phyloP scores from a whole-genome alignment of 2,888 invertebrate species.

The Chrysotoxum bicinctum region DNA sequence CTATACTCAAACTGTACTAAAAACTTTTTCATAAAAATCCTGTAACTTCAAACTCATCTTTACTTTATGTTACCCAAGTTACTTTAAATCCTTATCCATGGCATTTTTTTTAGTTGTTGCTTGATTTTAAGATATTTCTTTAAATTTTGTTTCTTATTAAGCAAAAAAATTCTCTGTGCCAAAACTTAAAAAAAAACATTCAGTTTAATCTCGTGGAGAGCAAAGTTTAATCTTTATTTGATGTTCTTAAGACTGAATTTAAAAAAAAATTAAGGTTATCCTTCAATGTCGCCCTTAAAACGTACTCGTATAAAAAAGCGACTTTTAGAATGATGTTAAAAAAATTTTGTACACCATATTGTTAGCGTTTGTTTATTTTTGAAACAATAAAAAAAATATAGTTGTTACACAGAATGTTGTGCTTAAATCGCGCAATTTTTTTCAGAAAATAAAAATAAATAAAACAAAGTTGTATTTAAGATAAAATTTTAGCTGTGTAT shows the following conservation, averaged over 20 bases:
- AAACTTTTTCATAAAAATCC: neutral
- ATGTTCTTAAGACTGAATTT: conserved; percentile 66
- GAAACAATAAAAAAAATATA: neutral
- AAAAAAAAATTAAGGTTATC: conserved; percentile 20
- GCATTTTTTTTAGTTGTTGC: conserved; percentile 6
- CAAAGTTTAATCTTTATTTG: conserved; percentile 51
- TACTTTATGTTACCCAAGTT: neutral
- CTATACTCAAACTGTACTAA: conserved; percentile 46
- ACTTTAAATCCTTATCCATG: conserved; percentile 30
- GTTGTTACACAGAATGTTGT: conserved; percentile 5
- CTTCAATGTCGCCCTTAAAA: neutral
- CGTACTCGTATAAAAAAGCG: neutral
- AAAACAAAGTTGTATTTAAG: conserved; percentile 1
- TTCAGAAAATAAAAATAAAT: conserved; percentile 8
- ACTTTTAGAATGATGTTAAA: conserved; percentile 20
- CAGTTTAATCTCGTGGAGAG: conserved; percentile 39
- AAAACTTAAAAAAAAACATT: conserved; percentile 37
- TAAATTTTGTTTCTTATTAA: conserved; percentile 21
- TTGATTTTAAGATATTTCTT: conserved; percentile 15
- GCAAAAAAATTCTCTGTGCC: conserved; percentile 27
- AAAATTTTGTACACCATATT: conserved; percentile 19
- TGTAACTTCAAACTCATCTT: neutral
- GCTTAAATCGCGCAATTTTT: conserved; percentile 21
- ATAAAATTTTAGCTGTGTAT: conserved; percentile 54
- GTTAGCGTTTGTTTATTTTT: conserved; percentile 8